Conservation (phyloP, 1,140 invertebrate genomes). For the Macrobrachium nipponense region DNA sequence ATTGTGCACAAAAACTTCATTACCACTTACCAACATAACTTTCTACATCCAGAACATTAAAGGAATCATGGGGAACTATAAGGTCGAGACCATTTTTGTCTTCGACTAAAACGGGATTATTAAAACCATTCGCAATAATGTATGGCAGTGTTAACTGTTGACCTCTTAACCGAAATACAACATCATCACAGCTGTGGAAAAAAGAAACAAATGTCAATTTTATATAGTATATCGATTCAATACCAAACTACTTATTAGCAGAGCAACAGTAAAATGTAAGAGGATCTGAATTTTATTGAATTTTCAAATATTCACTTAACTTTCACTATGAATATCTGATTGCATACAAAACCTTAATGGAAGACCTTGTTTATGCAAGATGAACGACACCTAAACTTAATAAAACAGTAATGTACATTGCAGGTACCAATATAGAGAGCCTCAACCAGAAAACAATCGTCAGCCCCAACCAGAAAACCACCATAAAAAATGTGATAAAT, state of each 20-base stretch:
- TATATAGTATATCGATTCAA: background rate
- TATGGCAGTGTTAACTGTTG: conserved; percentile 77
- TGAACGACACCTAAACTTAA: too few species aligned
- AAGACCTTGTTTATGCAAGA: too few species aligned
- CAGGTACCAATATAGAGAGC: too few species aligned
- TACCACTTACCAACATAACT: conserved; percentile 75
- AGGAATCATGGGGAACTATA: conserved; percentile 77
- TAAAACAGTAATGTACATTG: too few species aligned
- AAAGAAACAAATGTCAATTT: conserved; percentile 50
- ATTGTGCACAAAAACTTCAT: background rate
- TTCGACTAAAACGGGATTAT: conserved; percentile 80
- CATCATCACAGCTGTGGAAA: conserved; percentile 74
- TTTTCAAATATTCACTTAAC: too few species aligned
- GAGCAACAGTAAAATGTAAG: background rate
- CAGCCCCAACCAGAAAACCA: too few species aligned
- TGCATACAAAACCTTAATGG: too few species aligned
- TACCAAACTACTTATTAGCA: background rate
- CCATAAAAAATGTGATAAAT: too few species aligned
- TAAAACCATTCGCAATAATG: conserved; percentile 79
- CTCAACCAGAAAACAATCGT: too few species aligned
- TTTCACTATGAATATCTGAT: too few species aligned
- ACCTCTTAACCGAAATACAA: conserved; percentile 75
- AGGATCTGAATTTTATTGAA: too few species aligned
- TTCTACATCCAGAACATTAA: conserved; percentile 79
- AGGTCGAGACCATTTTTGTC: conserved; percentile 84